Base-by-base conservation (phyloP, 1,140 invertebrate species). In the Mycetomoellerius zeteki region DNA sequence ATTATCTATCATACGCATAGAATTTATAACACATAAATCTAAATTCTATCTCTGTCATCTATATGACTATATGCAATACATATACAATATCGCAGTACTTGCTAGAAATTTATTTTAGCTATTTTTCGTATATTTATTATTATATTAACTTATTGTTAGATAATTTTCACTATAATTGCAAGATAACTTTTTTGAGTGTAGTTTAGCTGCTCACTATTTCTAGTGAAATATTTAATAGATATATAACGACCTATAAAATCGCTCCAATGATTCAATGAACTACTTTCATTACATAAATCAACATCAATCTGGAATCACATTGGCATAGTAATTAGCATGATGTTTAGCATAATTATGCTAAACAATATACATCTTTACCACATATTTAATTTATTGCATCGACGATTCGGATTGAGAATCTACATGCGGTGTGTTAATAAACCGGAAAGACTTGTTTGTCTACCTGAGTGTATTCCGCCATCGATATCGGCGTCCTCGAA, bases 401-500 rank as follows among this genome's bases (percentile, higher is more conserved):
- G 5, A 6, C 24, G 3, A 67, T 67, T 7, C 30, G 21, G n/a
- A 37, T 58, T 24, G 14, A 75, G 12, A 27, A 76, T 16, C 37
- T 14, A 73, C 21, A 8, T 24, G 24, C 33, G 10, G 12, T 8
- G 47, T 37, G 24, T 24, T 14, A 43, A 58, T 2, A 75, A 82
- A 75, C 21, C 47, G 62, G 43, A 78, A 65, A 78, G 27, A 37
- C 73, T 50, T 14, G 80, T 73, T 81, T 37, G 30, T 27, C 0
- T 78, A 91, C 90, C 89, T 88, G 89, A 90, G 84, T 91, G 90
- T 64, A 91, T 56, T 47, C 90, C 90, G 75, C 96, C 96, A 89
- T 97, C 96, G 75, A 96, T 96, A 72, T 97, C 94, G 8, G 92
- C 84, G 86, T 95, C 94, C 64, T 93, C 94, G 89, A 93, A 94